Evolutionary conservation across 92 coral and sea anemone species (phyloP).

Genomic region (Virgularia gustaviana): DNA sequence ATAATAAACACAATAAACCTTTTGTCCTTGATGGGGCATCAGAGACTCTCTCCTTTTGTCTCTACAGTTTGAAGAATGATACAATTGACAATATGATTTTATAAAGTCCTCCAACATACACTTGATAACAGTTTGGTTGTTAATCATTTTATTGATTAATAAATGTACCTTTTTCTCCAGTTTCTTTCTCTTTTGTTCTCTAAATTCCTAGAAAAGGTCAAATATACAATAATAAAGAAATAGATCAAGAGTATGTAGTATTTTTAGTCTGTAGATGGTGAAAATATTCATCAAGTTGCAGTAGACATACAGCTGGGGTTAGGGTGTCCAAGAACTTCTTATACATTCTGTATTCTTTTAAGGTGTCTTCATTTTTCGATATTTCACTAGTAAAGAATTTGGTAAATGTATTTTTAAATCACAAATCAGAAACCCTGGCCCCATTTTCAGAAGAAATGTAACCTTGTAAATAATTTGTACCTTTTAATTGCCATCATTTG

Average conservation of each 20-base stretch:
- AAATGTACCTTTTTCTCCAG: conserved; percentile 68
- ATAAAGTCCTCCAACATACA: no score
- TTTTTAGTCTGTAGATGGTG: not conserved
- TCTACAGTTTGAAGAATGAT: not conserved
- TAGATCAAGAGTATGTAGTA: not conserved
- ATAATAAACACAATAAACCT: no score
- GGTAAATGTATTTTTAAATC: not conserved
- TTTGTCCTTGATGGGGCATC: not conserved
- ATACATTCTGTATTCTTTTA: conserved; percentile 89
- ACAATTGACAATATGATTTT: no score
- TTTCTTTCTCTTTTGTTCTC: conserved; percentile 59
- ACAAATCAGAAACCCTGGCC: not conserved
- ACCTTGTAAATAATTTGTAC: conserved; percentile 29
- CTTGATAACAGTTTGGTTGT: no score
- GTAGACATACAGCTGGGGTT: conserved; percentile 75
- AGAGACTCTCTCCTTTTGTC: not conserved
- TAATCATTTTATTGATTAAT: no score
- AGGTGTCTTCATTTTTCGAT: conserved; percentile 91
- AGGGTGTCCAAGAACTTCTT: conserved; percentile 87
- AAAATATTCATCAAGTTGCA: no score
- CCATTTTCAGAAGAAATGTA: not conserved
- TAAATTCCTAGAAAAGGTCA: conserved; percentile 65
- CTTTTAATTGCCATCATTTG: conserved; percentile 99
- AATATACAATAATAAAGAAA: not conserved
- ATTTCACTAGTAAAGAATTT: conserved; percentile 69